Evolutionary conservation across 1,140 invertebrate species (phyloP).

Genomic region (Thereuonema tuberculata): DNA sequence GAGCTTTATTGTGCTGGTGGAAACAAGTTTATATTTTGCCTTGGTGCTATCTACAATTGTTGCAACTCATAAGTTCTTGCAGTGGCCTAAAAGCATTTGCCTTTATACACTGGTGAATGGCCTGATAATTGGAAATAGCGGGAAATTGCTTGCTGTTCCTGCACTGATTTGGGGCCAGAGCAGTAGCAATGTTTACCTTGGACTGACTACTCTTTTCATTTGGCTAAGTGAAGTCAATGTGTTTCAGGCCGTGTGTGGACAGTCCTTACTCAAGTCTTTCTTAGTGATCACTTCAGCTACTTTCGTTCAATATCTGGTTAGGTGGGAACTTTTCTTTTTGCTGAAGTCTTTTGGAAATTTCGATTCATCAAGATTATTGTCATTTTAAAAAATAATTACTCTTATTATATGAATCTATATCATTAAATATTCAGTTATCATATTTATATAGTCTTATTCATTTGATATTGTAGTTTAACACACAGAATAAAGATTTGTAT

Average conservation of each 20-base stretch:
- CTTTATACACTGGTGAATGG: neutral
- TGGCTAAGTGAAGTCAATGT: constrained; percentile 25
- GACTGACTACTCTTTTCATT: constrained; percentile 22
- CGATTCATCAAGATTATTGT: too few relatives aligned
- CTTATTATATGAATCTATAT: too few relatives aligned
- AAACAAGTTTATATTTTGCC: constrained; percentile 14
- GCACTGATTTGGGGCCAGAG: constrained; percentile 26
- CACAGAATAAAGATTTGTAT: too few relatives aligned
- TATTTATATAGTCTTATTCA: too few relatives aligned
- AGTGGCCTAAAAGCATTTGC: too few relatives aligned
- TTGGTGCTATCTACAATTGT: neutral
- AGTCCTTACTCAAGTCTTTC: neutral
- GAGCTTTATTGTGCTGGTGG: constrained; percentile 20
- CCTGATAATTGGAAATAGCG: constrained; percentile 18
- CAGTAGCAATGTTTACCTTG: constrained; percentile 21
- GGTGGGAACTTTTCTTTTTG: neutral
- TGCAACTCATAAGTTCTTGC: too few relatives aligned
- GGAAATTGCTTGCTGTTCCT: constrained; percentile 25
- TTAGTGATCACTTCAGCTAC: neutral
- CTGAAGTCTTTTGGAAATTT: too few relatives aligned
- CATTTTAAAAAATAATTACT: too few relatives aligned
- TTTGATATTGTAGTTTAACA: too few relatives aligned
- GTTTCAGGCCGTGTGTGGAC: constrained; percentile 16
- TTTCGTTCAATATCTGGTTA: neutral
- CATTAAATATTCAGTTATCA: too few relatives aligned